Percentiles rank a stretch among this genome's conserved stretches.
These are phyloP conservation scores for Scomber japonicus DNA, from an alignment of 2,113 vertebrate genomes.

Conservation along the genomic window DNA sequence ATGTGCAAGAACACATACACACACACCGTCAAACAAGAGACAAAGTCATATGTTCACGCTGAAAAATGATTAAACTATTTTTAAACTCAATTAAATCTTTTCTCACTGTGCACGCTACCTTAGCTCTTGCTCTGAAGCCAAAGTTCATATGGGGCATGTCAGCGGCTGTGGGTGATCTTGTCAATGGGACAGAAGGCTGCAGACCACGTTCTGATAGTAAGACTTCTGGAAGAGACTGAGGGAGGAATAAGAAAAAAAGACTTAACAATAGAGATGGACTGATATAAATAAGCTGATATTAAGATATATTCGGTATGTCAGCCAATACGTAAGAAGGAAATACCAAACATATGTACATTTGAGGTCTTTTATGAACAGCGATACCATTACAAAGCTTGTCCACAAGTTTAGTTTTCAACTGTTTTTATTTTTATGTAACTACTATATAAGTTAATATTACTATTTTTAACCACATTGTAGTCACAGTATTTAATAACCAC, in stretches of 20 bases:
- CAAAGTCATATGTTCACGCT: not conserved
- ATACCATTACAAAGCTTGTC: too few relatives aligned
- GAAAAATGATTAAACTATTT: not conserved
- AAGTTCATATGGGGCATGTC: constrained; percentile 43
- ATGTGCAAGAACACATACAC: not conserved
- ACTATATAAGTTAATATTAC: too few relatives aligned
- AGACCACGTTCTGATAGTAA: constrained; percentile 62
- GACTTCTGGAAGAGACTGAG: constrained; percentile 69
- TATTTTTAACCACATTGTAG: too few relatives aligned
- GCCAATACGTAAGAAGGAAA: too few relatives aligned
- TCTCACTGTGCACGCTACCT: constrained; percentile 59
- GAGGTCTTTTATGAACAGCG: too few relatives aligned
- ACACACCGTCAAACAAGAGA: not conserved
- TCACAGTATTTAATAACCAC: too few relatives aligned
- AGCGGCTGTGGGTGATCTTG: constrained; percentile 2
- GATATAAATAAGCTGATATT: not conserved
- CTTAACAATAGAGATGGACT: not conserved
- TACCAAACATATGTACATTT: too few relatives aligned
- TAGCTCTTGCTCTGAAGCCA: constrained; percentile 53
- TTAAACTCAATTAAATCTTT: not conserved
- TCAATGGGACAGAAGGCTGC: constrained; percentile 57
- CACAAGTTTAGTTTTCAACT: too few relatives aligned
- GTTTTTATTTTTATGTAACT: too few relatives aligned
- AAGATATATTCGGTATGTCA: too few relatives aligned
- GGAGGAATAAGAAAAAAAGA: not conserved